These are phyloP conservation scores for Triplophysa bombifrons DNA, from an alignment of 2,797 vertebrate genomes.

Conservation along the genomic window DNA sequence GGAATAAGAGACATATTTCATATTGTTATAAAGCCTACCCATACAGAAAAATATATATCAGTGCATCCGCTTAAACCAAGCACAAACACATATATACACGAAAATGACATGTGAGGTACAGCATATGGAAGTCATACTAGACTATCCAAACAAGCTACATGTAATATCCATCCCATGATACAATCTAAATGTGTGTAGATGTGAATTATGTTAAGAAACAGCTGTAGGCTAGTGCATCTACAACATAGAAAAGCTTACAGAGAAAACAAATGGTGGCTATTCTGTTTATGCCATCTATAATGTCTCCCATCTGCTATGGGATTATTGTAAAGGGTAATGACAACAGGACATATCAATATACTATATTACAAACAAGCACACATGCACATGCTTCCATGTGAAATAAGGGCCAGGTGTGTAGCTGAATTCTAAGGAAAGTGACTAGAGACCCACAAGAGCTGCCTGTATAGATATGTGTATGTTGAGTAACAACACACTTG, in stretches of 20 bases:
- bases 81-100: slow-evolving; percentile 30
- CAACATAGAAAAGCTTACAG: not conserved
- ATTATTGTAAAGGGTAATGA: not conserved
- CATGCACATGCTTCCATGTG: not conserved
- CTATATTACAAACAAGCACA: slow-evolving; percentile 13
- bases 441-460: slow-evolving; percentile 20
- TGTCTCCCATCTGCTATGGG: slow-evolving; percentile 5
- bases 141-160: slow-evolving; percentile 31
- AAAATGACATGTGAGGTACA: slow-evolving; percentile 15
- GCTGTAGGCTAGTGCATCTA: not conserved
- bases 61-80: slow-evolving; percentile 29
- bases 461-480: slow-evolving; percentile 42
- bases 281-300: not conserved
- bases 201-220: slow-evolving; percentile 23
- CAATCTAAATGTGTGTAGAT: slow-evolving; percentile 6
- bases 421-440: slow-evolving; percentile 39
- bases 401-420: slow-evolving; percentile 27
- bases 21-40: slow-evolving; percentile 40
- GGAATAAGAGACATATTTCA: slow-evolving; percentile 30
- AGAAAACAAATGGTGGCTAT: not conserved
- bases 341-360: slow-evolving; percentile 23
- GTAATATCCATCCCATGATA: slow-evolving; percentile 52
- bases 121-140: slow-evolving; percentile 57
- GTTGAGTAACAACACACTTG: slow-evolving; percentile 34
- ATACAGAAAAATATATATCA: slow-evolving; percentile 46